Evolutionary conservation across 2,888 invertebrate genomes (phyloP).

Genomic region (Sisyra nigra): DNA sequence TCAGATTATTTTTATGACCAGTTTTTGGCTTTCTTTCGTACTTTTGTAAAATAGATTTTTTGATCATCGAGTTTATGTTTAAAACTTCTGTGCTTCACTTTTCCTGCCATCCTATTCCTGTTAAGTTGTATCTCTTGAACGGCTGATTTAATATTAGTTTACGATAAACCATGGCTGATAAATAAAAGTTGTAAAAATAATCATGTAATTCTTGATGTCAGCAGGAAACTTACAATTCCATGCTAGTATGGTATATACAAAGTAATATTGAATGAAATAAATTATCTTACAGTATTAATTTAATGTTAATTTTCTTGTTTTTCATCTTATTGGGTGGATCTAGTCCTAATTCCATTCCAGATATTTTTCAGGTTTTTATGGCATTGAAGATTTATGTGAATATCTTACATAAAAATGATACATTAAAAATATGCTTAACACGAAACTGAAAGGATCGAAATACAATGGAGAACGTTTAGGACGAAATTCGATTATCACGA

Average conservation of each 20-base stretch:
- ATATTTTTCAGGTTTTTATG: too few relatives aligned
- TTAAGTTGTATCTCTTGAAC: neutral
- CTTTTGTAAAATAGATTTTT: conserved; percentile 1
- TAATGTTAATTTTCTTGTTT: conserved; percentile 1
- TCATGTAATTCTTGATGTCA: conserved; percentile 10
- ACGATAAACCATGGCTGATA: conserved; percentile 7
- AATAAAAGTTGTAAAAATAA: conserved; percentile 8
- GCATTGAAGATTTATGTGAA: too few relatives aligned
- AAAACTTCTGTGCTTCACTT: conserved; percentile 1
- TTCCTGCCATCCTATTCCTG: conserved; percentile 1
- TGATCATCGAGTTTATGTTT: neutral
- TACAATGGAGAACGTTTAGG: too few relatives aligned
- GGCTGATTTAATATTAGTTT: conserved; percentile 3
- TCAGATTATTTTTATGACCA: neutral
- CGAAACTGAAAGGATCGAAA: too few relatives aligned
- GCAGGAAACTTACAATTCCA: conserved; percentile 7
- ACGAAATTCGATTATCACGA: too few relatives aligned
- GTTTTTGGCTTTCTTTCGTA: neutral
- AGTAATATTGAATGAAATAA: conserved; percentile 7
- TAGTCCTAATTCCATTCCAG: too few relatives aligned
- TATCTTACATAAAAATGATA: too few relatives aligned
- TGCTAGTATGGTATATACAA: conserved; percentile 7
- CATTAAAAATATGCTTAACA: too few relatives aligned
- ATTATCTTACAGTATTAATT: conserved; percentile 10
- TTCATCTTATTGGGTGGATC: neutral